Evolutionary conservation across 2,113 vertebrate species (phyloP).

Genomic region (Alaudala cheleensis): DNA sequence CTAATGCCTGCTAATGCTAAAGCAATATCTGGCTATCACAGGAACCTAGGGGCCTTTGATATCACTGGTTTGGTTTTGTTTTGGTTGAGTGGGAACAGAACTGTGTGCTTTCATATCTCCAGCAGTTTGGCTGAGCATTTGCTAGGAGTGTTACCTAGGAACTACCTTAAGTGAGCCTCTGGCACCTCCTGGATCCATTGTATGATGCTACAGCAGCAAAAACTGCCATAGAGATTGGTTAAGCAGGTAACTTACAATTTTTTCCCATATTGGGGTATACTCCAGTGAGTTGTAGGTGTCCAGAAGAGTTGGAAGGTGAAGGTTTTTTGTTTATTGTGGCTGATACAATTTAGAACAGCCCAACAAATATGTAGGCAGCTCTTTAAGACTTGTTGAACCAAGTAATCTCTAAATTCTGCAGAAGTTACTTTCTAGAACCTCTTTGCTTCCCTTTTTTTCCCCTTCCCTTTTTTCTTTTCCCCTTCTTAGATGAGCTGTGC

Average conservation of each 20-base stretch:
- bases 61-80: not conserved
- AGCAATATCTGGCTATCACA: not conserved
- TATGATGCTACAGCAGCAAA: not conserved
- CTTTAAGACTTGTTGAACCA: not conserved
- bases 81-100: not conserved
- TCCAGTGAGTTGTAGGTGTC: not conserved
- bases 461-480: fast-evolving
- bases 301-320: not conserved
- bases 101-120: not conserved
- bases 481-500: not conserved
- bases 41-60: not conserved
- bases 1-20: not conserved
- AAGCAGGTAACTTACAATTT: not conserved
- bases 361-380: not conserved
- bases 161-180: not conserved
- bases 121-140: not conserved
- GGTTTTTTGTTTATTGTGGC: not conserved
- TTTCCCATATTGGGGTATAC: not conserved
- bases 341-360: not conserved
- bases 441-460: not conserved
- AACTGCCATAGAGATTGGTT: not conserved
- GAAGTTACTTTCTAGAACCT: not conserved
- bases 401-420: not conserved
- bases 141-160: not conserved
- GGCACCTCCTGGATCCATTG: not conserved